Percentiles rank a stretch among this genome's conserved stretches.
phyloP scores from a whole-genome alignment of 2,888 invertebrate genomes.

The Erebia ligea region DNA sequence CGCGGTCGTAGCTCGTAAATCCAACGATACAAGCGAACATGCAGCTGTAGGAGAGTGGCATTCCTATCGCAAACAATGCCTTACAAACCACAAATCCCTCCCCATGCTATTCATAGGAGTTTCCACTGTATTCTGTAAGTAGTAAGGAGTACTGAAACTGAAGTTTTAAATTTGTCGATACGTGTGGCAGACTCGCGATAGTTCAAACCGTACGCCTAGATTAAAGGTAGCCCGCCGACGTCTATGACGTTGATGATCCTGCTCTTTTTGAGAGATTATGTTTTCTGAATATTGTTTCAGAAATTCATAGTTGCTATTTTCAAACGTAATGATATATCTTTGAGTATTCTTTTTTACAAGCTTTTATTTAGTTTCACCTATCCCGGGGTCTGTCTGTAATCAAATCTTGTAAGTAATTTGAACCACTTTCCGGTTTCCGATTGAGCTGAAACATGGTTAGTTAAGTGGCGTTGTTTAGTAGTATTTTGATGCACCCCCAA shows the following conservation, averaged over 20 bases:
- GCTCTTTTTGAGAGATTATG: slow-evolving; percentile 2
- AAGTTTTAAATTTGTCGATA: slow-evolving; percentile 10
- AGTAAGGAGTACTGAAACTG: background rate
- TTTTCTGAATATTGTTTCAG: slow-evolving; percentile 10
- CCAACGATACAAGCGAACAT: slow-evolving; percentile 22
- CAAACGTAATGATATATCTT: background rate
- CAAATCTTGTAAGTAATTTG: no score
- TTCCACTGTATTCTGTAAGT: background rate
- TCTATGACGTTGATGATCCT: slow-evolving; percentile 18
- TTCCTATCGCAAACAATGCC: slow-evolving; percentile 26
- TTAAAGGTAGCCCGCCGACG: slow-evolving; percentile 12
- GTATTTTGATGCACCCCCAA: no score
- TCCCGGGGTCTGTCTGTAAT: no score
- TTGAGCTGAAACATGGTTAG: no score
- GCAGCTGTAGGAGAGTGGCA: slow-evolving; percentile 23
- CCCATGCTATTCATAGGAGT: background rate
- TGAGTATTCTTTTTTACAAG: no score
- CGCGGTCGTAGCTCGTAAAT: slow-evolving; percentile 24
- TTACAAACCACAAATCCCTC: slow-evolving; percentile 15
- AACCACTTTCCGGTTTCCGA: no score
- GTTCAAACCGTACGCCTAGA: slow-evolving; percentile 22
- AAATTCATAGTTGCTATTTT: background rate
- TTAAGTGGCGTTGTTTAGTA: no score
- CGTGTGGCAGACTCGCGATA: slow-evolving; percentile 15
- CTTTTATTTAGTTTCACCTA: no score